Conservation (phyloP, 2,113 vertebrate genomes). For the Calyptommatus sinebrachiatus region DNA sequence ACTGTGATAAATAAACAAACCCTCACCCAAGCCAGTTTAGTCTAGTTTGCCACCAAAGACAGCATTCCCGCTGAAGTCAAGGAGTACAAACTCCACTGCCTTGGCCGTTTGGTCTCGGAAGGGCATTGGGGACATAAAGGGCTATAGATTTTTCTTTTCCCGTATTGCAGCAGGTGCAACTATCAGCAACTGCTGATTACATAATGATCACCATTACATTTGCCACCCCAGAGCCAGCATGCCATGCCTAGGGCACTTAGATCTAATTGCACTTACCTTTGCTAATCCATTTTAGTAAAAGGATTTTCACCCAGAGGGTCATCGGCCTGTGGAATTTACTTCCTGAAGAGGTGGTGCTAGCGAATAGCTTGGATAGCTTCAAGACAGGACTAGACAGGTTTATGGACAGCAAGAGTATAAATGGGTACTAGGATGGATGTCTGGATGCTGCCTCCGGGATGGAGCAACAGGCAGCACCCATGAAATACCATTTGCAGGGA, state of each 20-base stretch:
- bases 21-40: conserved; percentile 4
- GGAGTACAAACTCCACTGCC: background rate
- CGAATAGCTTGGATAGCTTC: too few species aligned
- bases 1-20: conserved; percentile 5
- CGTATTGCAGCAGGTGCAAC: background rate
- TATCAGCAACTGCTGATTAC: background rate
- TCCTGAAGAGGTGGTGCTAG: too few species aligned
- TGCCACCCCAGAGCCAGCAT: background rate
- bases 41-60: background rate
- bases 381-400: too few species aligned
- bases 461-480: too few species aligned
- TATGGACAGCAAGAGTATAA: too few species aligned
- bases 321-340: too few species aligned
- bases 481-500: too few species aligned
- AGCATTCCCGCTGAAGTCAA: background rate
- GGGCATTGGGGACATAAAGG: background rate
- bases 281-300: too few species aligned
- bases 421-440: too few species aligned
- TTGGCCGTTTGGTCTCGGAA: background rate
- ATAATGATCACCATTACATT: background rate
- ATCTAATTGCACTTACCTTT: too few species aligned
- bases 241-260: background rate
- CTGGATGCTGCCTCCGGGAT: too few species aligned
- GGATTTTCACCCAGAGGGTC: too few species aligned
- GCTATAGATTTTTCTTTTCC: conserved; percentile 5